Percentiles rank a stretch among this genome's conserved stretches.
Evolutionary conservation across 2,888 invertebrate species (phyloP).

Genomic region (Leptinotarsa haldemani): DNA sequence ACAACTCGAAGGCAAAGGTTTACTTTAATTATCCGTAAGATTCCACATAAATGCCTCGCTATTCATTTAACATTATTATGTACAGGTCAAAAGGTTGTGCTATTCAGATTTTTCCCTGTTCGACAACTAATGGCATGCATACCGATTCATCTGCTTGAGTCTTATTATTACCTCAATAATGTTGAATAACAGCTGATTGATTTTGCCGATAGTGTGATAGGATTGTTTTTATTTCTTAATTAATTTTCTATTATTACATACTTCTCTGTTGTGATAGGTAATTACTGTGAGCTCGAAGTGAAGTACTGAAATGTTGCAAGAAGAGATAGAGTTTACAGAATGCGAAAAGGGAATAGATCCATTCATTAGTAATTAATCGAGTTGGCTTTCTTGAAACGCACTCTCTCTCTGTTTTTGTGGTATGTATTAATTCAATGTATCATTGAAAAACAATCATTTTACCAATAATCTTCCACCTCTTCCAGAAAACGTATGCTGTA

Average conservation of each 20-base stretch:
- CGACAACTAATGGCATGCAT: conserved; percentile 20
- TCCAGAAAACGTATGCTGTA: too few species aligned
- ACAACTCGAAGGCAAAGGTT: conserved; percentile 18
- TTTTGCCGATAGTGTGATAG: conserved; percentile 21
- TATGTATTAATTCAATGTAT: too few species aligned
- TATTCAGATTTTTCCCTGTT: conserved; percentile 24
- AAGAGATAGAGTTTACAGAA: not conserved
- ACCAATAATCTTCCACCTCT: too few species aligned
- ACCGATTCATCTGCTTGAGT: conserved; percentile 33
- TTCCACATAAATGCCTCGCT: conserved; percentile 24
- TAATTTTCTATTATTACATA: conserved; percentile 23
- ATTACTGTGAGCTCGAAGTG: conserved; percentile 11
- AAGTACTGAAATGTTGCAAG: conserved; percentile 1
- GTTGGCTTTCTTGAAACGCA: too few species aligned
- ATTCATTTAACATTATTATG: conserved; percentile 18
- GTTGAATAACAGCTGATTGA: conserved; percentile 29
- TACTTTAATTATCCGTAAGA: conserved; percentile 20
- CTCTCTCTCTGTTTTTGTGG: too few species aligned
- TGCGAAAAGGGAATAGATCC: not conserved
- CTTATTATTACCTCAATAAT: conserved; percentile 34
- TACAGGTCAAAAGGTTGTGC: conserved; percentile 30
- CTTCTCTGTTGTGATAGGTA: conserved; percentile 14
- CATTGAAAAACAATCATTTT: too few species aligned
- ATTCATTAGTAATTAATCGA: too few species aligned
- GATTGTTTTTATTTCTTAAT: conserved; percentile 37